Evolutionary conservation across 1,140 invertebrate species (phyloP), one percentile per base, ranked within the genome.

Genomic region (Gonatopus flavifemur): DNA sequence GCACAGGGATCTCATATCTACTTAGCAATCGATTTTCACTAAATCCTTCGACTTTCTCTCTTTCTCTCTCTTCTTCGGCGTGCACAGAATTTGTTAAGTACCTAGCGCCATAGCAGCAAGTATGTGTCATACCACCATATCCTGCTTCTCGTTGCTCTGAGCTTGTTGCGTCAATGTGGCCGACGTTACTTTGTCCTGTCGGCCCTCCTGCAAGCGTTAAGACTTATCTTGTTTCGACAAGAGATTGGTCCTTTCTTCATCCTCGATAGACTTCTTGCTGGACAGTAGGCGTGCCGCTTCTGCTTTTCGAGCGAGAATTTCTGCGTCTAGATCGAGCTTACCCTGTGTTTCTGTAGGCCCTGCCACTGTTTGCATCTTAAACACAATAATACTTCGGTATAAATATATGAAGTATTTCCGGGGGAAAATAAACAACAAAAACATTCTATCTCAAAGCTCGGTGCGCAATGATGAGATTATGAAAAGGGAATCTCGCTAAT

Each of bases 121-220:
- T 59, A 54, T 55, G 39, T 64, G 66, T 74, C 70, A 73, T 62
- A 67, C 61, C 48, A 52, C 62, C 50, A 59, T 52, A 36, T 64
- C 53, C 22, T 54, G 52, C 58, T 55, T 49, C 52, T 57, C 57
- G 53, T 56, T 64, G 57, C 41, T 58, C 45, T 44, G 41, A 57
- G 57, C 41, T 35, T 49, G 58, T 36, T 32, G 35, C 22, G 31
- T 37, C 8, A 49, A 45, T 9, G 52, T 38, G 16, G 51, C 49
- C 53, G 57, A 59, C 44, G 38, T 35, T 8, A 38, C 44, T 6
- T n/a, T 47, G 36, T 37, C 24, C 46, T 54, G 64, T 51, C 69
- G 69, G 62, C 67, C 52, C 9, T 68, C 70, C 44, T 58, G 58
- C 33, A 65, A 65, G 43, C 61, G 74, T 74, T 76, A 76, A 74